phyloP scores from a whole-genome alignment of 2,888 invertebrate genomes.

The Zaprionus obscuricornis region DNA sequence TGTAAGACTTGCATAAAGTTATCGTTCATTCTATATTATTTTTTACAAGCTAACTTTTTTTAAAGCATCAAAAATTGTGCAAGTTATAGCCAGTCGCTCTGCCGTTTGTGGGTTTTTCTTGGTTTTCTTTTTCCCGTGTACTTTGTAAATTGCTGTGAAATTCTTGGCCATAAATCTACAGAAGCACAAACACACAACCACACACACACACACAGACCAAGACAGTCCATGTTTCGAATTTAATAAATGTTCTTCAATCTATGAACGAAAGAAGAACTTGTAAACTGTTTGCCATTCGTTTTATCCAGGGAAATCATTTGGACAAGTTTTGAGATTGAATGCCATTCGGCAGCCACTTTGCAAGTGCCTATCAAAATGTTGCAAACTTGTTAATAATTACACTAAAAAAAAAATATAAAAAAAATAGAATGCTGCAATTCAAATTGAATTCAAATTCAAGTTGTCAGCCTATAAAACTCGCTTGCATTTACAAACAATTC shows the following conservation, averaged over 20 bases:
- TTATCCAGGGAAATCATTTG: slow-evolving; percentile 29
- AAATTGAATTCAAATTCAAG: no score
- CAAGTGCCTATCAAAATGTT: background rate
- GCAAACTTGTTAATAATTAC: slow-evolving; percentile 44
- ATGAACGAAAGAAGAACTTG: slow-evolving; percentile 3
- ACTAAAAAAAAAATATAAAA: no score
- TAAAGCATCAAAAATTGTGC: no score
- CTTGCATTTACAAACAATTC: slow-evolving; percentile 15
- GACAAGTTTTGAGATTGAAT: slow-evolving; percentile 1
- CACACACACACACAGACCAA: background rate
- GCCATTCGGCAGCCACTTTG: background rate
- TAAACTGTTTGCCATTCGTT: slow-evolving; percentile 10
- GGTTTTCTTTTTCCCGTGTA: background rate
- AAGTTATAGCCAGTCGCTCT: no score
- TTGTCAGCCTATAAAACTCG: no score
- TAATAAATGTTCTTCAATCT: slow-evolving; percentile 23
- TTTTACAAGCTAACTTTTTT: no score
- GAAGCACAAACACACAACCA: no score
- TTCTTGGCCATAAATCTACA: slow-evolving; percentile 45
- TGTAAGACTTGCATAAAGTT: no score
- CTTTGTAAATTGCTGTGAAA: slow-evolving; percentile 8
- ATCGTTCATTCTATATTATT: no score
- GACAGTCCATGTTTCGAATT: no score
- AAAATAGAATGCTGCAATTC: slow-evolving; percentile 29
- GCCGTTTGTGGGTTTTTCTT: no score